phyloP scores from a whole-genome alignment of 1,140 invertebrate genomes.

The Anastrepha obliqua region DNA sequence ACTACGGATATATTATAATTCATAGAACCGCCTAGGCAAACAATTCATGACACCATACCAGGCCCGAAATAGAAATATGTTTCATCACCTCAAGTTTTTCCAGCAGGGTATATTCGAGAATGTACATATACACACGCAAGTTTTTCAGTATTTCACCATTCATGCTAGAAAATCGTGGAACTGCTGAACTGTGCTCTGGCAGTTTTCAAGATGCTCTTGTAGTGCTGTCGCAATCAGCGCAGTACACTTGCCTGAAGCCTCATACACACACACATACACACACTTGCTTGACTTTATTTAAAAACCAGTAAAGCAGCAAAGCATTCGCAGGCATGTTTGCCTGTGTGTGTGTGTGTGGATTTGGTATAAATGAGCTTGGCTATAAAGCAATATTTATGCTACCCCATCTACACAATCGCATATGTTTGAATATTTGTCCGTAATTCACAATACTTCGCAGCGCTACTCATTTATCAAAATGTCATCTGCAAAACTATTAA shows the following conservation, averaged over 20 bases:
- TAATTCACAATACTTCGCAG: background rate
- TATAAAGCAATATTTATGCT: conserved; percentile 10
- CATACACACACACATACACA: background rate
- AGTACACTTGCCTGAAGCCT: background rate
- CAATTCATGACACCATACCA: no score
- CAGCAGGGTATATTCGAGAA: background rate
- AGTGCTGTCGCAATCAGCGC: background rate
- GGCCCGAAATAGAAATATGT: no score
- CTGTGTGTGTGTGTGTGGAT: background rate
- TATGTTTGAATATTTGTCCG: background rate
- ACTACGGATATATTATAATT: no score
- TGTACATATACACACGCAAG: background rate
- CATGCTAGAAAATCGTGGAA: background rate
- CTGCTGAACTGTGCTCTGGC: background rate
- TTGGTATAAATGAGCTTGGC: conserved; percentile 36
- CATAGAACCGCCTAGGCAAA: no score
- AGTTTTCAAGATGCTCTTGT: background rate
- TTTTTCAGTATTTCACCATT: background rate
- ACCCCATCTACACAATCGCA: background rate
- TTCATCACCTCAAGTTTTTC: no score
- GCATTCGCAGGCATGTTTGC: background rate
- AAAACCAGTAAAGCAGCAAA: background rate
- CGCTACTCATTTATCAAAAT: conserved; percentile 49
- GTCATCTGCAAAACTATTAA: conserved; percentile 48
- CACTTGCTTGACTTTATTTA: no score